Evolutionary conservation across 2,888 invertebrate species (phyloP), one percentile per base, ranked within the genome.

Genomic region (Micoletzkya japonica): DNA sequence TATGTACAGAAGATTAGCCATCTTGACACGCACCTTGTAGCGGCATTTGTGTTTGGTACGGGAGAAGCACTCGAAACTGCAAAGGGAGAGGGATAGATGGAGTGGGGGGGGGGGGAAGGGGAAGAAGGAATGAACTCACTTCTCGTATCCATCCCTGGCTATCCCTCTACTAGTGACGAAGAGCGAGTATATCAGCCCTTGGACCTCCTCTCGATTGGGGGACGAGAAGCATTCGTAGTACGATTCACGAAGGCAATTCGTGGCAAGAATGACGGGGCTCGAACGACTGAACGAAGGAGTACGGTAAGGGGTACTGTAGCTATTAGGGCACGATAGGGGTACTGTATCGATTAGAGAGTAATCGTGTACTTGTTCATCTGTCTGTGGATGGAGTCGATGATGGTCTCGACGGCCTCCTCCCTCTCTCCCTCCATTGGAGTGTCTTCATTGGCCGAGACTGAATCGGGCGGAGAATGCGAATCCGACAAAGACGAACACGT

Each of bases 141-240:
- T 57, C 26, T 68, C 68, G 17, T 58, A 68, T 68, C 68, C 68
- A 44, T 68, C 58, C 34, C 49, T 68, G 39, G 30, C 20, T 0
- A 20, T 63, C 34, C 63, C 63, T 20, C 36, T 63, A 26, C 63
- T 63, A 36, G 32, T 34, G 2, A 77, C 79, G 54, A 75, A 80
- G n/a, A 80, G 72, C 6, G 79, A 80, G 68, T 75, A 80, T 54
- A 80, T 71, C 7, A 80, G 73, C 0, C 78, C 79, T 7, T 76
- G 72, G 69, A 73, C 76, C 57, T 79, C 77, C 2, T 66, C 28
- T 7, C 30, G 44, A 14, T 59, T 72, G 2, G 75, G 73, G 0
- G 79, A 77, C 4, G 69, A 74, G 69, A 76, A 79, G 57, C 79
- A 79, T 50, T 79, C 77, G 54, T 71, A 60, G 24, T 44, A 68